Evolutionary conservation across 2,888 invertebrate species (phyloP).

Genomic region (Ethmia dodecea): DNA sequence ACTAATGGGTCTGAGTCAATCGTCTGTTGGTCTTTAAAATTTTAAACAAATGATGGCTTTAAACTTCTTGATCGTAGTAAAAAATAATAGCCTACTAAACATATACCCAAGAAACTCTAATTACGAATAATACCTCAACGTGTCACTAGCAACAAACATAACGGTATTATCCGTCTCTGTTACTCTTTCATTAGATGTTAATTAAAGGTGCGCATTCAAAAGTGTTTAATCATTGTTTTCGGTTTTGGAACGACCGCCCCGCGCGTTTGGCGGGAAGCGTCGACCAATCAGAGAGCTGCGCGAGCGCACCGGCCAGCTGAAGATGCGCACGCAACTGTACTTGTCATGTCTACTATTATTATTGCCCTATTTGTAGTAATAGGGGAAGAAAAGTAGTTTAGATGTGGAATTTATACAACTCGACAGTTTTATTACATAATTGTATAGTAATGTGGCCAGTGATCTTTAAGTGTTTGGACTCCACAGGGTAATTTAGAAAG

Average conservation of each 20-base stretch:
- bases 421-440: background rate
- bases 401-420: background rate
- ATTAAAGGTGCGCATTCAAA: slow-evolving; percentile 24
- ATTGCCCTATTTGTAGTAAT: slow-evolving; percentile 1
- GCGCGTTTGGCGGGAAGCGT: slow-evolving; percentile 39
- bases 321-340: slow-evolving; percentile 4
- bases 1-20: no score
- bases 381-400: background rate
- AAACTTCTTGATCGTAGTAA: no score
- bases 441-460: background rate
- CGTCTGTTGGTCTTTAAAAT: no score
- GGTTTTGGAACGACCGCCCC: slow-evolving; percentile 29
- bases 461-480: background rate
- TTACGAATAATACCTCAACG: no score
- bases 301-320: slow-evolving; percentile 16
- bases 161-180: slow-evolving; percentile 1
- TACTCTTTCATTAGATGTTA: slow-evolving; percentile 21
- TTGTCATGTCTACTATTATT: background rate
- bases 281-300: slow-evolving; percentile 41
- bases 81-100: no score
- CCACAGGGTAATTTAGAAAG: no score
- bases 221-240: slow-evolving; percentile 40
- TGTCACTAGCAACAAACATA: no score
- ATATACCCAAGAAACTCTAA: no score
- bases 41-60: no score